Conservation (phyloP, 2,888 invertebrate species). For the Cistogaster globosa region DNA sequence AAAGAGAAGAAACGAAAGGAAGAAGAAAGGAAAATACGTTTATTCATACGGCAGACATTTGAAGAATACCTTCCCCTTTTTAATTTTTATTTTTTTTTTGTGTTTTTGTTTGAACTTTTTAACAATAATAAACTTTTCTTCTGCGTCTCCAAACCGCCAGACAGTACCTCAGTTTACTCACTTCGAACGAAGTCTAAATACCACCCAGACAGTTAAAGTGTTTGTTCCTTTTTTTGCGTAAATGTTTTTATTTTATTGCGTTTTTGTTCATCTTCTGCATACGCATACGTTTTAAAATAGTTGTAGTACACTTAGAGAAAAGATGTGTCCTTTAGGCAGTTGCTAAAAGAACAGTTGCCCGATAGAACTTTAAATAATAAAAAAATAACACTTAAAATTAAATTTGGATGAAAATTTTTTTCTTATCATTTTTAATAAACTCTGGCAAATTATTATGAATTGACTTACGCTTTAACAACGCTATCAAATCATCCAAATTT, state of each 20-base stretch:
- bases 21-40: conserved; percentile 24
- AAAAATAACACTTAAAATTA: too few relatives aligned
- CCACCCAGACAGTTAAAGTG: conserved; percentile 63
- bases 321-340: too few relatives aligned
- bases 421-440: too few relatives aligned
- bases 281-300: conserved; percentile 52
- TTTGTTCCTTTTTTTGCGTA: conserved; percentile 49
- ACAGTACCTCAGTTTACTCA: conserved; percentile 47
- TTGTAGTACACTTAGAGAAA: conserved; percentile 34
- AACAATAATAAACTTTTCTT: conserved; percentile 45
- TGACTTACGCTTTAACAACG: too few relatives aligned
- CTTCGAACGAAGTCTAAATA: conserved; percentile 32
- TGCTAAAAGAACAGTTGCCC: too few relatives aligned
- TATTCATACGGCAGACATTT: conserved; percentile 68
- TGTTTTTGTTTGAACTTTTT: conserved; percentile 26
- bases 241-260: conserved; percentile 21
- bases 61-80: conserved; percentile 60
- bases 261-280: conserved; percentile 49
- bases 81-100: conserved; percentile 14
- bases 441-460: too few relatives aligned
- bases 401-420: too few relatives aligned
- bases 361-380: too few relatives aligned
- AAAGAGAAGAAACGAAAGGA: neutral
- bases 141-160: conserved; percentile 53
- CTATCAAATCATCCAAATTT: too few relatives aligned